Conservation (phyloP, 1,140 invertebrate genomes). For the Pseudomyrmex pallidus region DNA sequence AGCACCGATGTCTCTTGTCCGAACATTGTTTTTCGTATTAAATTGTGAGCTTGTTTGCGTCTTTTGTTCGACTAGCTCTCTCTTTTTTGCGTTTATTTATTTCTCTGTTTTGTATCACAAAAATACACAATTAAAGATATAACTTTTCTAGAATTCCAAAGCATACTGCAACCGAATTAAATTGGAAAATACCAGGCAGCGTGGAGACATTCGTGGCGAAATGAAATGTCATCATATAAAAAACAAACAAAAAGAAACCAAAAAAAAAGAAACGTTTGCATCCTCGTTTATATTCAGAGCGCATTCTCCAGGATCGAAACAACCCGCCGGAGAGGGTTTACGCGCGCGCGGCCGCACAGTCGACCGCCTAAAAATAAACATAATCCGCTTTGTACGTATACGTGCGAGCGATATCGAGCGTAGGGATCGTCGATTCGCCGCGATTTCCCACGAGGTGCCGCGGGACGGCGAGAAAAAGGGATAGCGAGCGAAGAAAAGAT, state of each 20-base stretch:
- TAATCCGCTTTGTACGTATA: slow-evolving; percentile 62
- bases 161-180: slow-evolving; percentile 11
- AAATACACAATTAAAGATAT: background rate
- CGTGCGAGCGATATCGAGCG: slow-evolving; percentile 55
- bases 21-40: background rate
- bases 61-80: background rate
- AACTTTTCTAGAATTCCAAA: slow-evolving; percentile 31
- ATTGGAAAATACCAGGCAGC: background rate
- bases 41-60: background rate
- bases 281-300: slow-evolving; percentile 48
- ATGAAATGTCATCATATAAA: slow-evolving; percentile 22
- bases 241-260: background rate
- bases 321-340: slow-evolving; percentile 60
- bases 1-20: background rate
- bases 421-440: slow-evolving; percentile 64
- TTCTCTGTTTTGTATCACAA: background rate
- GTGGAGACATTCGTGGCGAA: slow-evolving; percentile 1
- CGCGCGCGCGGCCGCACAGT: slow-evolving; percentile 15
- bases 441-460: slow-evolving; percentile 69
- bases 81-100: background rate
- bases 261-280: background rate
- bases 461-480: slow-evolving; percentile 14
- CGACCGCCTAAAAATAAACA: slow-evolving; percentile 62
- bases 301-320: slow-evolving; percentile 49
- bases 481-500: slow-evolving; percentile 62